Percentiles rank a stretch among this genome's conserved stretches.
These are phyloP conservation scores for Taeniopygia guttata DNA, from an alignment of 2,797 vertebrate species.

Conservation along the genomic window DNA sequence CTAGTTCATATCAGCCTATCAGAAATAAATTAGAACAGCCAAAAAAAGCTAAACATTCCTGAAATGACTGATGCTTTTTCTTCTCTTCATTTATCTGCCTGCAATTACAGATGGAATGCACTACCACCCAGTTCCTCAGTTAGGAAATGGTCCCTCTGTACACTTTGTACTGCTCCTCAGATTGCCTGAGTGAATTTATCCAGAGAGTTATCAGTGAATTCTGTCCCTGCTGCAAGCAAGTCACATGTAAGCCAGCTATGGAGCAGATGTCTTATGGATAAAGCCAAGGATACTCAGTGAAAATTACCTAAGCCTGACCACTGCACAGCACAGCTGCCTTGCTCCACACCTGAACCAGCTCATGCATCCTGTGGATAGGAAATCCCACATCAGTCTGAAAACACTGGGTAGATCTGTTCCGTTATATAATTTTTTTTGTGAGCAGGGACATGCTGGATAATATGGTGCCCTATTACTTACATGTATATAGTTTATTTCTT, in stretches of 20 bases:
- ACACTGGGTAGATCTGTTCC: not conserved
- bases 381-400: not conserved
- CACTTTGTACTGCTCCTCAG: not conserved
- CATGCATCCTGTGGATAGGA: not conserved
- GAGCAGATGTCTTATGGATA: not conserved
- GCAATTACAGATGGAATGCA: slow-evolving; percentile 36
- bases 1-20: not conserved
- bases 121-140: not conserved
- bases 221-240: not conserved
- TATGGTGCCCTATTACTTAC: not conserved
- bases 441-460: not conserved
- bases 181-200: not conserved
- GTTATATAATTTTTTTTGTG: not conserved
- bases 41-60: slow-evolving; percentile 25
- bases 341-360: not conserved
- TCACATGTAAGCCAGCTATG: not conserved
- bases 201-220: not conserved
- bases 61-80: not conserved
- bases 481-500: not conserved
- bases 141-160: slow-evolving; percentile 14
- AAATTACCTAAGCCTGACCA: not conserved
- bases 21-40: not conserved
- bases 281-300: not conserved
- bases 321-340: not conserved
- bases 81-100: slow-evolving; percentile 12